Base-by-base conservation (phyloP, 2,888 invertebrate species). In the Halocaridina rubra region DNA sequence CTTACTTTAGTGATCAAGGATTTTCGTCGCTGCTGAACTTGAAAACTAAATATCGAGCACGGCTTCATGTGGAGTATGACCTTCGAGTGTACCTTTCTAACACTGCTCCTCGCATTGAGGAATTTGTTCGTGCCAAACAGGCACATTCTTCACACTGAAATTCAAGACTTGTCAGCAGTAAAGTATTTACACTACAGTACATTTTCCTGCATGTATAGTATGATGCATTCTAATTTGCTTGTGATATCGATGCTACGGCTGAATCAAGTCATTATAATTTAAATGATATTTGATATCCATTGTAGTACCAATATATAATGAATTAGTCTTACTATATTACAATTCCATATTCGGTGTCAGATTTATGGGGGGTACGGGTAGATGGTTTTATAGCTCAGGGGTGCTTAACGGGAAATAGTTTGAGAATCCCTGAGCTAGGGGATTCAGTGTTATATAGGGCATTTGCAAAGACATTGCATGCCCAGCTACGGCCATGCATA, bases 61-160 rank as follows among this genome's bases (percentile, higher is more conserved):
- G 33, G 39, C 29, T 76, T 30, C 30, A 81, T 33, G 75, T 80
- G 80, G 72, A 80, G 74, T 32, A 57, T 80, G 59, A 80, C 80
- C 74, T 80, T 53, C 80, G 74, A 74, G 72, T 72, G 30, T 80
- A 29, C 59, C 80, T 80, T 27, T 74, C 80, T 53, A 80, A 80
- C n/a, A 74, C 74, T 74, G 59, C 32, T 72, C 33, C 80, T 69
- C 39, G 80, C 67, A 80, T 80, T 33, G 80, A 80, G 16, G 39
- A 32, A 69, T 22, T 71, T 13, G 64, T 80, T 80, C 69, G 67
- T 29, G 74, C 3, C 22, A 74, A 74, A 80, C 72, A 80, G 72
- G 74, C 80, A 72, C 32, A 74, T 13, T 32, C 80, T 74, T 80
- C 57, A 74, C 80, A 57, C 24, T 80, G 61, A 81, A 74, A 13